Conservation (phyloP, 2,113 vertebrate species). For the Petrocephalus zakoni region DNA sequence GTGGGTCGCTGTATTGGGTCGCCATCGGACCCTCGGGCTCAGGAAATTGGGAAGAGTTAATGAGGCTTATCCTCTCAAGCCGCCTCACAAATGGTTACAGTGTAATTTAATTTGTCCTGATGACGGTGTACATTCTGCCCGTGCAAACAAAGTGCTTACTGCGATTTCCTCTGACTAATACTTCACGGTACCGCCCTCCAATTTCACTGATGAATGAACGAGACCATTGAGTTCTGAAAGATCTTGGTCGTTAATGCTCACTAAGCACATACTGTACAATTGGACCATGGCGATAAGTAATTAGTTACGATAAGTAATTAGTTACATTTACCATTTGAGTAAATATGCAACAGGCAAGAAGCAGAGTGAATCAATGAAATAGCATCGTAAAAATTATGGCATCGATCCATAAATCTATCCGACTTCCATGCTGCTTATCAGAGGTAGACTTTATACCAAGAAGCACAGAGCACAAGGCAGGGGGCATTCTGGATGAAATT, state of each 20-base stretch:
- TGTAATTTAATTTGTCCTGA: neutral
- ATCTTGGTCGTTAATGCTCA: neutral
- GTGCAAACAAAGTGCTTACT: neutral
- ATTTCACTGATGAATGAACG: neutral
- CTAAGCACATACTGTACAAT: neutral
- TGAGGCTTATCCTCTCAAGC: neutral
- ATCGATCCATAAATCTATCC: neutral
- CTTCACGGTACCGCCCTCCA: neutral
- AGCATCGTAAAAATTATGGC: neutral
- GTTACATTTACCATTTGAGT: neutral
- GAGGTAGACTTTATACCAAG: neutral
- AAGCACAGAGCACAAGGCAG: neutral
- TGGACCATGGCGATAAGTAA: neutral
- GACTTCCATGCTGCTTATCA: neutral
- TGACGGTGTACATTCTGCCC: neutral
- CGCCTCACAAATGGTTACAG: neutral
- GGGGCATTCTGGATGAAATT: neutral
- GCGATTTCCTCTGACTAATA: neutral
- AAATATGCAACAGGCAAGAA: neutral
- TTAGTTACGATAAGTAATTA: conserved; percentile 4
- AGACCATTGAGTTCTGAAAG: neutral
- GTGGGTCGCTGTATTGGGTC: neutral
- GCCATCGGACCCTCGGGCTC: neutral
- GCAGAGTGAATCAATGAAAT: neutral
- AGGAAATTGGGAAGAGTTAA: neutral